phyloP scores from a whole-genome alignment of 2,888 invertebrate genomes.

The Psylliodes chrysocephalus region DNA sequence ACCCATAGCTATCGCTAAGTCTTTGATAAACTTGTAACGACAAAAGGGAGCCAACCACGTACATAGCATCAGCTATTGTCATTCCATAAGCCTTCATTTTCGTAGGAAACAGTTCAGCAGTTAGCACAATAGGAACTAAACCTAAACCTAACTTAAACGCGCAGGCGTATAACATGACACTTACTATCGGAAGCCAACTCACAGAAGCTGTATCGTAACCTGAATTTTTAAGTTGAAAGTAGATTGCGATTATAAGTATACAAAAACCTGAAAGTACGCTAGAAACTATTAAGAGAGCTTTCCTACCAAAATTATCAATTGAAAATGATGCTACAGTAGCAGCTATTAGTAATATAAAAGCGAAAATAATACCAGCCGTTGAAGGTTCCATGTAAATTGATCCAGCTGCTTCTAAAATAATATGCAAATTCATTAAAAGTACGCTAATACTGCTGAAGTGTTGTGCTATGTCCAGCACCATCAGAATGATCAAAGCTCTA shows the following conservation, averaged over 20 bases:
- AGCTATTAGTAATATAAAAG: conserved; percentile 57
- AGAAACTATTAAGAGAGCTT: conserved; percentile 56
- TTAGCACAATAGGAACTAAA: conserved; percentile 61
- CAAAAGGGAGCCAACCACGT: conserved; percentile 56
- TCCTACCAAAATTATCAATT: conserved; percentile 60
- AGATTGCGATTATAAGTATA: conserved; percentile 56
- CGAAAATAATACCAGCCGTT: conserved; percentile 59
- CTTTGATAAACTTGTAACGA: conserved; percentile 57
- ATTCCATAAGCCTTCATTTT: conserved; percentile 62
- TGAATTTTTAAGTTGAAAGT: conserved; percentile 58
- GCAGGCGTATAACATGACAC: conserved; percentile 59
- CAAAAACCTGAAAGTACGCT: conserved; percentile 57
- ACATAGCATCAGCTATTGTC: conserved; percentile 59
- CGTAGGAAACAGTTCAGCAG: conserved; percentile 61
- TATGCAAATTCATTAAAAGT: conserved; percentile 62
- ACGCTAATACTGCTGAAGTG: conserved; percentile 62
- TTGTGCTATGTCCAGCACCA: conserved; percentile 59
- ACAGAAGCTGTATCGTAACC: conserved; percentile 51
- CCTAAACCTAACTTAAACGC: conserved; percentile 61
- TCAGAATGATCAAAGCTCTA: conserved; percentile 59
- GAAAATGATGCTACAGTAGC: conserved; percentile 55
- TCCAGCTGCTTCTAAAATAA: conserved; percentile 59
- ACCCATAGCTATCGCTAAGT: conserved; percentile 52
- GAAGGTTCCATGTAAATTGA: conserved; percentile 56
- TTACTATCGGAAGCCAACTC: conserved; percentile 60